A percentile compares a stretch with the other conserved stretches of the same genome.
Evolutionary conservation across 2,888 invertebrate genomes (phyloP).

Genomic region (Andrena hattorfiana): DNA sequence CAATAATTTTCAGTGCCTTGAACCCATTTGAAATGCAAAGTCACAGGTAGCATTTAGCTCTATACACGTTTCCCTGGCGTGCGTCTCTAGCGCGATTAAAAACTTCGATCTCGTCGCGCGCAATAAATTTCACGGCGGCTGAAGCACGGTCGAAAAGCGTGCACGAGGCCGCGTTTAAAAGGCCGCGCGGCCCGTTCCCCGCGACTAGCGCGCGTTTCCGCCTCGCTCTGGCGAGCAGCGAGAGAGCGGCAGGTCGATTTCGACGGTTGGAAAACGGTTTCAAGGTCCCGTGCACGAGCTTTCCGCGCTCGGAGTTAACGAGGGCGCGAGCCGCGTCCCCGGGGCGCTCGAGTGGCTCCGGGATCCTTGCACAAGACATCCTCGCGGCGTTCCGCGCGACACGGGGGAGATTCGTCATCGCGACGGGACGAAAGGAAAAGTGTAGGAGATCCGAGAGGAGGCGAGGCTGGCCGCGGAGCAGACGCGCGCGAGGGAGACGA

Average conservation of each 20-base stretch:
- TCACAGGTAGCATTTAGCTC: no score
- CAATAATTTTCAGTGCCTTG: no score
- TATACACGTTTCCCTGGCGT: no score
- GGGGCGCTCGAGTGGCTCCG: slow-evolving; percentile 65
- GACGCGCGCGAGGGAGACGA: slow-evolving; percentile 15
- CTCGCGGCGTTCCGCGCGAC: slow-evolving; percentile 35
- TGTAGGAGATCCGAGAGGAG: slow-evolving; percentile 56
- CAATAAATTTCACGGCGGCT: slow-evolving; percentile 35
- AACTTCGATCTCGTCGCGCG: not conserved
- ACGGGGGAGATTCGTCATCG: slow-evolving; percentile 26
- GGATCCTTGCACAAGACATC: slow-evolving; percentile 73
- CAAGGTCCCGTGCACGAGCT: slow-evolving; percentile 77
- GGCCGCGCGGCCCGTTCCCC: slow-evolving; percentile 39
- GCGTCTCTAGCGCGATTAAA: not conserved
- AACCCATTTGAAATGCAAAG: no score
- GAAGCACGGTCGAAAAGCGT: slow-evolving; percentile 43
- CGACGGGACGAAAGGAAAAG: slow-evolving; percentile 75
- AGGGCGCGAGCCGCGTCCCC: slow-evolving; percentile 78
- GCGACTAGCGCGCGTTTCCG: slow-evolving; percentile 68
- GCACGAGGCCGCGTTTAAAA: slow-evolving; percentile 35
- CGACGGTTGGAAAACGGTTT: slow-evolving; percentile 76
- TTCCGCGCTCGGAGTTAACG: slow-evolving; percentile 76
- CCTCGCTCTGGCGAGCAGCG: slow-evolving; percentile 70
- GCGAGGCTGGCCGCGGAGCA: not conserved
- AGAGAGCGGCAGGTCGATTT: slow-evolving; percentile 74